Base-by-base conservation (phyloP, 2,888 invertebrate species). In the Seira musarum region DNA sequence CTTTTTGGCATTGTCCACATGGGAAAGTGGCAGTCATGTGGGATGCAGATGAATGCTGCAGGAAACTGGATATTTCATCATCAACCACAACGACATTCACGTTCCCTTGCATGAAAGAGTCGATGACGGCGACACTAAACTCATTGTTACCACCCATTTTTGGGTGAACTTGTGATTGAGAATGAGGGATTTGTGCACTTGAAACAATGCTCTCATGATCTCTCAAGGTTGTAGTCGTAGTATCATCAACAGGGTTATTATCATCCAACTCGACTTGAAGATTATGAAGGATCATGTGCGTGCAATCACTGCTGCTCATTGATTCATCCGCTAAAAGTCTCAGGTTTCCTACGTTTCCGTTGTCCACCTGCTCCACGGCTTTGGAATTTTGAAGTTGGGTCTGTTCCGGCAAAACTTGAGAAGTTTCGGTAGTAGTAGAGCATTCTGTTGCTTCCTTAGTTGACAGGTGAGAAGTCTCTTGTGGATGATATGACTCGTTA, bases 1-100 rank as follows among this genome's bases (percentile, higher is more conserved):
- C 83, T 53, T 82, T 83, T 63, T 85, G 83, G 66, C 85, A 85
- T 67, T 83, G 82, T 0, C 81, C 82, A 66, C 85, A 85, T 15
- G 82, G 78, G 63, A 77, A 82, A 53, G 68, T 49, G 10, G 60
- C 35, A 17, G 65, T 73, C 15, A 60, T 15, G 53, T 77, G 67
- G 49, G 60, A 60, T 22, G 30, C 49, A 2, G 65, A 65, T 19
- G 67, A 25, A 21, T 53, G 70, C 21, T 70, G 64, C 17, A 83
- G 30, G 19, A 72, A 70, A 60, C 64, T 53, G 0, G 77, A 64
- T n/a, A 70, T 63, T 21, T 70, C 64, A 22, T 71, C 77, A 15
- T 77, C 65, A 17, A 72, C 78, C 15, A 72, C 78, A 2, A 71
- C 78, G 2, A 66, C 78, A 60, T 60, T 67, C 2, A 79, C 72